phyloP scores from a whole-genome alignment of 92 coral and sea anemone genomes.

The Chrysogorgia sp. region DNA sequence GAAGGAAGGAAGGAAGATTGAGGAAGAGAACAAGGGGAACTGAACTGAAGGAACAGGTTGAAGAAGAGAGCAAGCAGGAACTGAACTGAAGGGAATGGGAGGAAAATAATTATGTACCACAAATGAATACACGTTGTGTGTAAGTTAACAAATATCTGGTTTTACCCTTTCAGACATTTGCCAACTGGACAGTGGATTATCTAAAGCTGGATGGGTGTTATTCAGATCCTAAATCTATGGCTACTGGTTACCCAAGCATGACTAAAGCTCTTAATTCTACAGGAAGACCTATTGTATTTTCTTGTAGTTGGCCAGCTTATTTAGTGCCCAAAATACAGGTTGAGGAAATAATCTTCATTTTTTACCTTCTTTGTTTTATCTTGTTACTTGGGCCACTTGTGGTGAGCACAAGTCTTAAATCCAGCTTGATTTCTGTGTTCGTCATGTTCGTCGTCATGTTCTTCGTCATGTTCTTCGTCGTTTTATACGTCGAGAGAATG shows the following conservation, averaged over 20 bases:
- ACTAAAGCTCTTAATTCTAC: constrained; percentile 92
- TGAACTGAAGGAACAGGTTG: neutral
- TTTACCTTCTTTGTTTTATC: too few species aligned
- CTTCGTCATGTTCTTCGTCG: too few species aligned
- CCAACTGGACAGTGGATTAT: constrained; percentile 96
- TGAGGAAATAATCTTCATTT: neutral
- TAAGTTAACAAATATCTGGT: neutral
- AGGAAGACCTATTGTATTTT: constrained; percentile 85
- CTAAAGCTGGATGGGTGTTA: constrained; percentile 96
- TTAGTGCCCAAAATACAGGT: constrained; percentile 51
- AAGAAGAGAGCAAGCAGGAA: too few species aligned
- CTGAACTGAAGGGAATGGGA: too few species aligned
- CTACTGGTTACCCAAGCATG: constrained; percentile 86
- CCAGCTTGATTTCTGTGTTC: too few species aligned
- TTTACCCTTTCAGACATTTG: constrained; percentile 69
- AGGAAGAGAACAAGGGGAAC: neutral
- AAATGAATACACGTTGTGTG: too few species aligned
- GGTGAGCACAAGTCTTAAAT: too few species aligned
- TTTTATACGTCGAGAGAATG: too few species aligned
- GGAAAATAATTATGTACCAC: neutral
- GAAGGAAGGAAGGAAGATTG: too few species aligned
- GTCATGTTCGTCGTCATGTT: too few species aligned
- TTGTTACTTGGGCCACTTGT: too few species aligned
- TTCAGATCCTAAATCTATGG: constrained; percentile 78
- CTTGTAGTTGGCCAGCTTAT: constrained; percentile 99